Conservation (phyloP, 2,797 vertebrate genomes). For the Zalophus californianus region DNA sequence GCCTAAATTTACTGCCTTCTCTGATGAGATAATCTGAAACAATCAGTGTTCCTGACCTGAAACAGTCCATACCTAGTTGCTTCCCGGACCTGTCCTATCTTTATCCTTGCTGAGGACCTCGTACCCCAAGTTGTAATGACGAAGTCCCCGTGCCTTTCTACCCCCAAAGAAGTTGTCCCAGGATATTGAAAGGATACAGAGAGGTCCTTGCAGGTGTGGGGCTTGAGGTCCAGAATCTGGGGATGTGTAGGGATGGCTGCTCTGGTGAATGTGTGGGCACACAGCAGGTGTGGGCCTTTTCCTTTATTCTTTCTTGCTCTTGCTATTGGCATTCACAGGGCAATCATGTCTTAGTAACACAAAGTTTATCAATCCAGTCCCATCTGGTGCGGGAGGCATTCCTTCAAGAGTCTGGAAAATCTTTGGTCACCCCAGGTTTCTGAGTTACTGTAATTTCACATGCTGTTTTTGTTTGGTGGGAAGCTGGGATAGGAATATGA, state of each 20-base stretch:
- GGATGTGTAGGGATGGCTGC: not conserved
- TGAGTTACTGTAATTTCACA: not conserved
- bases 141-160: not conserved
- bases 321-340: not conserved
- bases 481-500: not conserved
- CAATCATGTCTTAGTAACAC: not conserved
- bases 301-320: not conserved
- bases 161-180: not conserved
- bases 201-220: not conserved
- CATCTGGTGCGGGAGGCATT: too few species aligned
- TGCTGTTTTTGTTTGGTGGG: not conserved
- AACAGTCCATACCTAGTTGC: not conserved
- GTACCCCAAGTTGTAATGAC: not conserved
- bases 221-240: not conserved
- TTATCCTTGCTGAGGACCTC: not conserved
- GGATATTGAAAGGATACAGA: not conserved
- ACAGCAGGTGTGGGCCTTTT: fast-evolving
- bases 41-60: not conserved
- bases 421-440: not conserved
- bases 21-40: not conserved
- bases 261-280: not conserved
- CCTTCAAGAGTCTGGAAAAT: not conserved
- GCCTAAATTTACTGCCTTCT: not conserved
- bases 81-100: not conserved
- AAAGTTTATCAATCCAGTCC: not conserved